Conservation (phyloP, 1,140 invertebrate species). For the Sitophilus oryzae region DNA sequence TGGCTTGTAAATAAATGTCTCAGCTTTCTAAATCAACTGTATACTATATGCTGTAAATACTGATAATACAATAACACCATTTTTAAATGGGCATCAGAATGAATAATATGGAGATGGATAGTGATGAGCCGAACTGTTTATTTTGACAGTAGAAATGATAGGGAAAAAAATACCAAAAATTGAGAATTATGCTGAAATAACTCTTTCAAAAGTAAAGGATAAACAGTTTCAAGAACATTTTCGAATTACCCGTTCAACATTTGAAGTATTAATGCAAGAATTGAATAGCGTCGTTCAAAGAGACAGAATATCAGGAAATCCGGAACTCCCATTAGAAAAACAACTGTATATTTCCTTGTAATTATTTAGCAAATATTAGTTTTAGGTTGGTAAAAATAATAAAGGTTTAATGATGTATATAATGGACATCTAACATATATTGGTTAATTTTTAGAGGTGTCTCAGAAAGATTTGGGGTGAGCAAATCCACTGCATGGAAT, state of each 20-base stretch:
- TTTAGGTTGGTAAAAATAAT: too few relatives aligned
- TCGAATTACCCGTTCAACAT: neutral
- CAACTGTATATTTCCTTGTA: neutral
- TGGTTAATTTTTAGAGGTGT: constrained; percentile 1
- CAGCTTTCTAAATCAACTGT: too few relatives aligned
- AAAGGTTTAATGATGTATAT: too few relatives aligned
- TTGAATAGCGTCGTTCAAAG: neutral
- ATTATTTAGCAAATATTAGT: constrained; percentile 1
- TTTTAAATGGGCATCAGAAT: too few relatives aligned
- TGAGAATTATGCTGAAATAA: neutral
- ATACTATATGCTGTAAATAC: too few relatives aligned
- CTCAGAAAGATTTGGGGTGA: neutral
- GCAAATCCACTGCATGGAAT: constrained; percentile 1
- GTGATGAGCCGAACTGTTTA: constrained; percentile 11
- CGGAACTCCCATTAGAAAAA: neutral
- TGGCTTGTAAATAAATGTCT: too few relatives aligned
- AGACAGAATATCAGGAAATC: neutral
- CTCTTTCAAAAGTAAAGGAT: neutral
- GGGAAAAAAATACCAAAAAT: neutral
- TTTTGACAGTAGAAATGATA: neutral
- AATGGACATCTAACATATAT: too few relatives aligned
- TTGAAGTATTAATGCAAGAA: neutral
- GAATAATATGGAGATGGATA: constrained; percentile 23
- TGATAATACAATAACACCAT: too few relatives aligned
- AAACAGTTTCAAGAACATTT: neutral